phyloP scores from a whole-genome alignment of 2,888 invertebrate genomes.

The Macaria liturata region DNA sequence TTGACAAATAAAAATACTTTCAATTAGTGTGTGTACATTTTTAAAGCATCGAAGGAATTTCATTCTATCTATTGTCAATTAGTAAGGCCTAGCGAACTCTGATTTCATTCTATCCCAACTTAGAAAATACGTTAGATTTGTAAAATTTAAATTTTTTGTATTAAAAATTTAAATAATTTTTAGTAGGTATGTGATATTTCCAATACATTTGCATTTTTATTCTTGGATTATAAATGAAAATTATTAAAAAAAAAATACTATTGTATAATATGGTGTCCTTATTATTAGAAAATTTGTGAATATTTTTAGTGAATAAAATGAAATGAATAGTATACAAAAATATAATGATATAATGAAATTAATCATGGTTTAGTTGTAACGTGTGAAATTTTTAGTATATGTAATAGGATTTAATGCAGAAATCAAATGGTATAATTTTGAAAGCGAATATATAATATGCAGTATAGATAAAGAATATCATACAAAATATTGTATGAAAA shows the following conservation, averaged over 20 bases:
- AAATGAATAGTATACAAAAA: background rate
- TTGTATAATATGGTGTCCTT: conserved; percentile 23
- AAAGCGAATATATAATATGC: too few species aligned
- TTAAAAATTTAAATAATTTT: conserved; percentile 20
- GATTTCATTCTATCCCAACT: conserved; percentile 10
- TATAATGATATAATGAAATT: too few species aligned
- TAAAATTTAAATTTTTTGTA: conserved; percentile 14
- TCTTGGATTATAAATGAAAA: conserved; percentile 28
- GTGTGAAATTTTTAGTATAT: too few species aligned
- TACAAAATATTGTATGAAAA: too few species aligned
- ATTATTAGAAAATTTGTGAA: conserved; percentile 20
- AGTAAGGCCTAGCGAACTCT: conserved; percentile 7
- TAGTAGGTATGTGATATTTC: conserved; percentile 35
- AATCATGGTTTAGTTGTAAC: too few species aligned
- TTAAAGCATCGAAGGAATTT: too few species aligned
- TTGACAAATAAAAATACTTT: too few species aligned
- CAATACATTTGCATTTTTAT: conserved; percentile 33
- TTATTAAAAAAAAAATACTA: conserved; percentile 28
- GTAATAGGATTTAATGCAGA: too few species aligned
- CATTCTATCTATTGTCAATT: conserved; percentile 1
- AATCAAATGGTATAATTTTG: too few species aligned
- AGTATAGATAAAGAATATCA: too few species aligned
- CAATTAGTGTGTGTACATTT: too few species aligned
- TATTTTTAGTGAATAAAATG: conserved; percentile 15
- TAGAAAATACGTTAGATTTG: background rate